Evolutionary conservation across 2,113 vertebrate genomes (phyloP).

Genomic region (Sterna hirundo): DNA sequence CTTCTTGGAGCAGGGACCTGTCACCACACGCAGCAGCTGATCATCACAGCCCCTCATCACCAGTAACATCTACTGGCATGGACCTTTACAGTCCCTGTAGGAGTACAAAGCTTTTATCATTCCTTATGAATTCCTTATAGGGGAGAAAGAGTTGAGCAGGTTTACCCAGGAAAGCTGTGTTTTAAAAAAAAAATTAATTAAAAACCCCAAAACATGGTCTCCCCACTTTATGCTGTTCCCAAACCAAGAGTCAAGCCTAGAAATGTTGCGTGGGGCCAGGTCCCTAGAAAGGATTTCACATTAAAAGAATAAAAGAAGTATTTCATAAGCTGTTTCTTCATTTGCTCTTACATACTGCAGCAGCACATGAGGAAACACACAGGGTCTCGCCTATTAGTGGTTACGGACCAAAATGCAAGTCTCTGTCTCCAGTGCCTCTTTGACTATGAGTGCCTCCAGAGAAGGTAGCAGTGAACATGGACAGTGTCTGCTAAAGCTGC

Average conservation of each 20-base stretch:
- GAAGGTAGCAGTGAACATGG: background rate
- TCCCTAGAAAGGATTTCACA: background rate
- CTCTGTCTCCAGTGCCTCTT: background rate
- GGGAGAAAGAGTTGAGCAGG: background rate
- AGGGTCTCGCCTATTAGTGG: background rate
- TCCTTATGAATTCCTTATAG: background rate
- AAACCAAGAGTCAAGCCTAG: background rate
- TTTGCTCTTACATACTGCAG: background rate
- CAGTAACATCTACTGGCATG: background rate
- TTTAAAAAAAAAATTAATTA: background rate
- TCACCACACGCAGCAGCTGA: background rate
- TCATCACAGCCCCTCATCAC: background rate
- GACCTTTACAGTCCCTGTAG: background rate
- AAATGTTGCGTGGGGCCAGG: background rate
- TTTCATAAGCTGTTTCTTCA: background rate
- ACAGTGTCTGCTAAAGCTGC: background rate
- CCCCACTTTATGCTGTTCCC: background rate
- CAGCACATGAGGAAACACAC: background rate
- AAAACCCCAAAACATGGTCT: background rate
- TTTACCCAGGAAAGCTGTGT: background rate
- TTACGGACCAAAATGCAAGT: background rate
- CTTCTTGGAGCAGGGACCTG: background rate
- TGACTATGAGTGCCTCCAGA: background rate
- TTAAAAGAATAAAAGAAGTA: background rate
- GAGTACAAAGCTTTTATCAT: background rate